phyloP scores from a whole-genome alignment of 2,797 vertebrate genomes.

The Delichon dasypus region DNA sequence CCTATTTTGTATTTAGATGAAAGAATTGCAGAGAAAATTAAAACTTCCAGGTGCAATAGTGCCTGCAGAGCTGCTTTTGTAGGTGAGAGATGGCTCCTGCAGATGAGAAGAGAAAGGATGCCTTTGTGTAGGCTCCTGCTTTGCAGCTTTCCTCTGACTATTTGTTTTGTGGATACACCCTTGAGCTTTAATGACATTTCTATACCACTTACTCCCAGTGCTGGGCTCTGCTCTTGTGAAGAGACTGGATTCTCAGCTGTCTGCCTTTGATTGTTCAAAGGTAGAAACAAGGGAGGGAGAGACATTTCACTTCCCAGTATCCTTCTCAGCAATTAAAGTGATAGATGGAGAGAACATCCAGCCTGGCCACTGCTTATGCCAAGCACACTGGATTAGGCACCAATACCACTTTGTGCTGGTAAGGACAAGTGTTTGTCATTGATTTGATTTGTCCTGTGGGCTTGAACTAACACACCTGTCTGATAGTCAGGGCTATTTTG shows the following conservation, averaged over 20 bases:
- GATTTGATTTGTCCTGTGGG: not conserved
- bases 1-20: not conserved
- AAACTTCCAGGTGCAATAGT: not conserved
- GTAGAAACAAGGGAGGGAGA: not conserved
- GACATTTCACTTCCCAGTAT: not conserved
- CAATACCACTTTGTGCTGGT: not conserved
- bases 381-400: not conserved
- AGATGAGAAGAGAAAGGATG: constrained; percentile 35
- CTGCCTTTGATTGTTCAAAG: constrained; percentile 1
- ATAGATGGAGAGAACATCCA: not conserved
- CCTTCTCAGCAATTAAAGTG: not conserved
- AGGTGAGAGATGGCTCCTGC: constrained; percentile 38
- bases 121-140: constrained; percentile 17
- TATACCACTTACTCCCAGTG: not conserved
- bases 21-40: constrained; percentile 42
- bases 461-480: not conserved
- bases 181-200: not conserved
- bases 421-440: not conserved
- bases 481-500: not conserved
- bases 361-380: not conserved
- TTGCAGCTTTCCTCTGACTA: not conserved
- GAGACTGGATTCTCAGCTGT: not conserved
- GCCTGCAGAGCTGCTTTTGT: constrained; percentile 33
- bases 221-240: not conserved
- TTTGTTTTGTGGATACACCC: not conserved